A percentile compares a stretch with the other conserved stretches of the same genome.
phyloP scores from a whole-genome alignment of 2,113 vertebrate genomes.

The Ploceus nigricollis region DNA sequence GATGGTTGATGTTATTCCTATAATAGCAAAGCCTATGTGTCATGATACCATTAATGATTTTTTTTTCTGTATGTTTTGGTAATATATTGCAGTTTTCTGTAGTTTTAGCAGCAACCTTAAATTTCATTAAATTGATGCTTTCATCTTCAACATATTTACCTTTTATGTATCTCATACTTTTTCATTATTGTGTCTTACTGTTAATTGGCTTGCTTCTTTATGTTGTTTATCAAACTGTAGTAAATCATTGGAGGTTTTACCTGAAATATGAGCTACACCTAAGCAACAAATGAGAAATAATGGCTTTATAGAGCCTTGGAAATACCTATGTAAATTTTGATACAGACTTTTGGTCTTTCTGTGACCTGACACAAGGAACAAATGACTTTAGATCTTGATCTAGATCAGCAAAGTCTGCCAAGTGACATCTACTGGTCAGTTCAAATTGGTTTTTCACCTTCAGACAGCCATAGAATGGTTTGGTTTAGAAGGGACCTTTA shows the following conservation, averaged over 20 bases:
- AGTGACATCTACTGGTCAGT: background rate
- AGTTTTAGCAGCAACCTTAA: background rate
- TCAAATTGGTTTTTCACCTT: background rate
- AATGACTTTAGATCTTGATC: background rate
- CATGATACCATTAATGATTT: rapidly evolving
- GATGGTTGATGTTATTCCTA: background rate
- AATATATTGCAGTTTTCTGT: background rate
- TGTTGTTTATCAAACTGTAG: background rate
- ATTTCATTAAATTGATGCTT: background rate
- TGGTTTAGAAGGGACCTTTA: background rate
- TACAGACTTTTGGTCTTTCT: background rate
- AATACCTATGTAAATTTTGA: background rate
- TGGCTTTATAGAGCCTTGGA: background rate
- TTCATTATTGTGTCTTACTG: background rate
- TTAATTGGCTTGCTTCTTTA: background rate
- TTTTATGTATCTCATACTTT: background rate
- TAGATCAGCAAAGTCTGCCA: background rate
- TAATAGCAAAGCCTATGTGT: background rate
- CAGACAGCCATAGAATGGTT: background rate
- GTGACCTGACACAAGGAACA: background rate
- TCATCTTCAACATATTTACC: background rate
- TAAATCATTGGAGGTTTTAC: background rate
- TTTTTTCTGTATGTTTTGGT: background rate
- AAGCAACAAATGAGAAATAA: background rate
- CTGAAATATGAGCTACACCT: background rate